Conservation (phyloP, 2,113 vertebrate genomes). For the Hassar affinis region DNA sequence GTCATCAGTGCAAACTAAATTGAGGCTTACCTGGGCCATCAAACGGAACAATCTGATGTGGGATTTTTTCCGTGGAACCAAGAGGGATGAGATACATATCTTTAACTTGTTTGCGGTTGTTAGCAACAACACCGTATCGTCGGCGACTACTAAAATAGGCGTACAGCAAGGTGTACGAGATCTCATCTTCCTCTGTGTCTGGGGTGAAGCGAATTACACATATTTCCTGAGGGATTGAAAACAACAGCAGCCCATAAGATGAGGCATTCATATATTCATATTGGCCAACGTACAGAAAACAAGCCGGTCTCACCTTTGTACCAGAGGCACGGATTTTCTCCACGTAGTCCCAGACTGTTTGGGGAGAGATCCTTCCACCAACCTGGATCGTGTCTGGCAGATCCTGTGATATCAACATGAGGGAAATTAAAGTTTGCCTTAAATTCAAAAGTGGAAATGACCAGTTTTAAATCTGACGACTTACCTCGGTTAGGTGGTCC, state of each 20-base stretch:
- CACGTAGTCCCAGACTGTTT: conserved; percentile 97
- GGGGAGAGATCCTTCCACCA: conserved; percentile 94
- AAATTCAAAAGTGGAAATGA: not conserved
- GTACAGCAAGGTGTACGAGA: conserved; percentile 90
- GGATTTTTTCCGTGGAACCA: conserved; percentile 91
- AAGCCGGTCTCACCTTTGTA: conserved; percentile 82
- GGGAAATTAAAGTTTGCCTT: not conserved
- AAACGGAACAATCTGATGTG: conserved; percentile 96
- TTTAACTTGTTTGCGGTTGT: conserved; percentile 95
- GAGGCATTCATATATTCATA: not conserved
- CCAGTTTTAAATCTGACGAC: not conserved
- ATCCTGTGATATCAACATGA: conserved; percentile 73
- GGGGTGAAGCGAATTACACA: conserved; percentile 94
- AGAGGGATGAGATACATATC: conserved; percentile 98
- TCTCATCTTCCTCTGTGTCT: conserved; percentile 96
- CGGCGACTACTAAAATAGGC: conserved; percentile 97
- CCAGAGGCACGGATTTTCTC: conserved; percentile 97
- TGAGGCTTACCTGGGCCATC: conserved; percentile 89
- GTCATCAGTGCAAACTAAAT: not conserved
- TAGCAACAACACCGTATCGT: conserved; percentile 94
- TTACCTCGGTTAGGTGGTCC: conserved; percentile 89
- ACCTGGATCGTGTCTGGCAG: conserved; percentile 95
- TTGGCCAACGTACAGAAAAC: not conserved
- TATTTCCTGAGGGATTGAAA: conserved; percentile 80
- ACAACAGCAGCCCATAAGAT: not conserved